A percentile compares a stretch with the other conserved stretches of the same genome.
Conservation (phyloP, 2,888 invertebrate species). For the Troides oblongomaculatus region DNA sequence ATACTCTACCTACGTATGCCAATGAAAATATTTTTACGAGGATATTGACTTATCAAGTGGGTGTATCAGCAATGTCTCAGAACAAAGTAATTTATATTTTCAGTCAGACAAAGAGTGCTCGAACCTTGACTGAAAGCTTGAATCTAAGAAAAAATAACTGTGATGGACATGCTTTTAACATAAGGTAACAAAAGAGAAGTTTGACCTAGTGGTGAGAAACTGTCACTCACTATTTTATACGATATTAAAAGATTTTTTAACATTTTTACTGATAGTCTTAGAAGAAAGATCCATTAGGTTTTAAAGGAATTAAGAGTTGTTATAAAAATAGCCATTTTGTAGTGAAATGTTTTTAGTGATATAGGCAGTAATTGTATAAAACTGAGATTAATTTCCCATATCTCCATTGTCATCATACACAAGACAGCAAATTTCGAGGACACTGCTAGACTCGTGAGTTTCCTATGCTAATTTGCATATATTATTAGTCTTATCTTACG, state of each 20-base stretch:
- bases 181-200: too few relatives aligned
- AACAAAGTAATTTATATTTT: background rate
- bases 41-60: conserved; percentile 14
- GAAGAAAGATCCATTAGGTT: too few relatives aligned
- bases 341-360: too few relatives aligned
- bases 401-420: background rate
- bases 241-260: too few relatives aligned
- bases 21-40: conserved; percentile 19
- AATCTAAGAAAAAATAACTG: background rate
- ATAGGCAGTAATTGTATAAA: background rate
- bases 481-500: background rate
- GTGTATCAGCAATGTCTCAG: background rate
- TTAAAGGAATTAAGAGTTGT: too few relatives aligned
- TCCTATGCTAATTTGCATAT: conserved; percentile 4
- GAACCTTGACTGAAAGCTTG: background rate
- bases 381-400: background rate
- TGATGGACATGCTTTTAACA: background rate
- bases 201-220: too few relatives aligned
- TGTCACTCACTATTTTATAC: too few relatives aligned
- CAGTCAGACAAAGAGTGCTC: background rate
- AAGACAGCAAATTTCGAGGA: background rate
- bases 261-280: too few relatives aligned
- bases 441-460: background rate
- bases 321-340: too few relatives aligned
- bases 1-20: conserved; percentile 1